These are phyloP conservation scores for Amaurobius ferox DNA, from an alignment of 2,888 invertebrate species.

Conservation along the genomic window DNA sequence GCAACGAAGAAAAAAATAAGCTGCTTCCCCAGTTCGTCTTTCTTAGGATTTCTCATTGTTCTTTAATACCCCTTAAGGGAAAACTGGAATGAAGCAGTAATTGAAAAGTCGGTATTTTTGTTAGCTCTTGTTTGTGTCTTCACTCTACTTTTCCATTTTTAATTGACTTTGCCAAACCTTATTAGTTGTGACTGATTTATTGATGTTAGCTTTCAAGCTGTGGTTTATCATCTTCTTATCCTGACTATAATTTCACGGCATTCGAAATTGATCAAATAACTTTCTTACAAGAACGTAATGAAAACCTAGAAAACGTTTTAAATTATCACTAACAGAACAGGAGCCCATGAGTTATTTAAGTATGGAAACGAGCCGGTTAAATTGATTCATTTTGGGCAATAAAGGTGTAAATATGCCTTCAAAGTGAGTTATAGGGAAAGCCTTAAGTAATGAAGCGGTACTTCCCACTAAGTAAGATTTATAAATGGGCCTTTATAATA, in stretches of 20 bases:
- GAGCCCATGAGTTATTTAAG: background rate
- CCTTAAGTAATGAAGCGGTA: background rate
- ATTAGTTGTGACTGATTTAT: slow-evolving; percentile 39
- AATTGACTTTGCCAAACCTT: slow-evolving; percentile 37
- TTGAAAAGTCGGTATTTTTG: slow-evolving; percentile 48
- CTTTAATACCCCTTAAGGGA: slow-evolving; percentile 50
- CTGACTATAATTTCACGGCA: background rate
- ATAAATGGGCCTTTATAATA: background rate
- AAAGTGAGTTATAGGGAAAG: background rate
- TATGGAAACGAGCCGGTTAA: background rate
- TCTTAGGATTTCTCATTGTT: slow-evolving; percentile 41
- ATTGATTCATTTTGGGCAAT: background rate
- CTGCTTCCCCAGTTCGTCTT: slow-evolving; percentile 1
- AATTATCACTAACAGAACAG: background rate
- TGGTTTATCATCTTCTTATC: background rate
- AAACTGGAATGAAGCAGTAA: slow-evolving; percentile 38
- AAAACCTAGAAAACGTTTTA: background rate
- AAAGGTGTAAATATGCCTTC: background rate
- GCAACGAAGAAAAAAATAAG: slow-evolving; percentile 15
- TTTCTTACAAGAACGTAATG: background rate
- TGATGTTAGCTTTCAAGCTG: slow-evolving; percentile 6
- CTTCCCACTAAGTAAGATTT: background rate
- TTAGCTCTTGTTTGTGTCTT: slow-evolving; percentile 26
- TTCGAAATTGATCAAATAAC: background rate
- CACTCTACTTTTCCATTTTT: slow-evolving; percentile 31